phyloP scores from a whole-genome alignment of 1,140 invertebrate species.

The Neotoxoptera formosana region DNA sequence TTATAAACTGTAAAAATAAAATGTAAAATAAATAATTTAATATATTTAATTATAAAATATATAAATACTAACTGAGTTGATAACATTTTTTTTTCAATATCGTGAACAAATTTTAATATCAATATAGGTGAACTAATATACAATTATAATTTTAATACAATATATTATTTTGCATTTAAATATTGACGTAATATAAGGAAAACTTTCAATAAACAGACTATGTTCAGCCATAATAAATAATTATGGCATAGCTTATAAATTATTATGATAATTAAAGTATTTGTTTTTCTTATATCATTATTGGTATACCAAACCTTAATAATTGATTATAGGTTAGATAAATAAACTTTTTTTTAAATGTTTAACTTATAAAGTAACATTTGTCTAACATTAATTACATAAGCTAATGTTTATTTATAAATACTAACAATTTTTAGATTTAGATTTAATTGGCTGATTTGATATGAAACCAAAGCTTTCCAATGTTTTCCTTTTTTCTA shows the following conservation, averaged over 20 bases:
- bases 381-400: background rate
- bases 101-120: too few relatives aligned
- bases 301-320: too few relatives aligned
- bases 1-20: slow-evolving; percentile 7
- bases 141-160: too few relatives aligned
- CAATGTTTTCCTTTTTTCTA: slow-evolving; percentile 58
- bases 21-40: background rate
- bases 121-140: too few relatives aligned
- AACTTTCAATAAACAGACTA: too few relatives aligned
- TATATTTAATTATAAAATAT: background rate
- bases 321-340: background rate
- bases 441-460: slow-evolving; percentile 44
- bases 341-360: background rate
- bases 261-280: too few relatives aligned
- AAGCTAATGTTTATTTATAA: background rate
- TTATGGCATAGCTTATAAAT: too few relatives aligned
- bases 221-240: too few relatives aligned
- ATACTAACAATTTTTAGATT: slow-evolving; percentile 61
- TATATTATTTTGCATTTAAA: too few relatives aligned
- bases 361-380: background rate
- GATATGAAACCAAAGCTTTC: slow-evolving; percentile 59
- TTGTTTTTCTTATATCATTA: too few relatives aligned
- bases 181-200: too few relatives aligned
- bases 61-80: background rate
- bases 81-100: background rate